Base-by-base conservation (phyloP, 2,888 invertebrate genomes). In the Eilema depressum region DNA sequence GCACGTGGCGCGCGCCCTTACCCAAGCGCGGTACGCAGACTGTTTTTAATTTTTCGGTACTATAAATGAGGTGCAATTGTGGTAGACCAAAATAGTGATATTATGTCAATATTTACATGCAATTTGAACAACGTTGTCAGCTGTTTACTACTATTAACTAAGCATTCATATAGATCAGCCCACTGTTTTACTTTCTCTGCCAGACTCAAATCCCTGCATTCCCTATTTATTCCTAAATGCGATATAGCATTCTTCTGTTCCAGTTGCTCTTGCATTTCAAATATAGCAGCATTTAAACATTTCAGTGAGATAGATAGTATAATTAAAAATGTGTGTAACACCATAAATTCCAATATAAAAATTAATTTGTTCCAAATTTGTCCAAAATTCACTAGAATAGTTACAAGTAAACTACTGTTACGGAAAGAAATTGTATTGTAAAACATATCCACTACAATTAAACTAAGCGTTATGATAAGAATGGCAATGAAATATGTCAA, bases 271-370 rank as follows among this genome's bases (percentile, higher is more conserved):
- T 53, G 53, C 33, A 65, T 57, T 10, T 56, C 23, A 14, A 56
- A n/a, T 14, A 65, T 0, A 28, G 56, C 56, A 2, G 2, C 8
- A 65, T 30, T 65, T 12, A 56, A 30, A 33, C 65, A 56, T 23
- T 57, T 23, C 12, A 57, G 7, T 11, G 30, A 33, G 8, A 33
- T 57, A 0, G 10, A 57, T 23, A 57, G 28, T 33, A 65, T 12
- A 14, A 23, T 33, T 56, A 56, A 53, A 23, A 64, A 56, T 30
- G 56, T 65, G 33, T 65, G 33, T 2, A 65, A 12, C 2, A 47
- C 28, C 14, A 53, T 56, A 65, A 14, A 56, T 56, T 53, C 65
- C 17, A 56, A 14, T 1, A 65, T 65, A 53, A 65, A 65, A 17
- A n/a, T 30, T 12, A 56, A 7, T 56, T 65, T 30, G 33, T 25